These are phyloP conservation scores for Elgaria multicarinata DNA, from an alignment of 2,113 vertebrate genomes.

Conservation along the genomic window DNA sequence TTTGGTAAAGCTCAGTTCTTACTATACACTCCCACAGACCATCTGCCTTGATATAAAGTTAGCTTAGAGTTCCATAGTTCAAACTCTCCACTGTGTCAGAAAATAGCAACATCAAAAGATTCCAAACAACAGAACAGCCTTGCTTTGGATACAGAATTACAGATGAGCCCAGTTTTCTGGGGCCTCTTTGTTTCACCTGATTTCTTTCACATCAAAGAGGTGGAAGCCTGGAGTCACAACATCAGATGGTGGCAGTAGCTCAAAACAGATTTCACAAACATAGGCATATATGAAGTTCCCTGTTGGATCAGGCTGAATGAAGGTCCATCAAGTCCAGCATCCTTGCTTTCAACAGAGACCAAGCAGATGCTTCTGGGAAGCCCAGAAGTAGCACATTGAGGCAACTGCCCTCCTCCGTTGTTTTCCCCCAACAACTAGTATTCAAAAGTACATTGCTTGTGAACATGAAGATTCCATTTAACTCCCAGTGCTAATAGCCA, in stretches of 20 bases:
- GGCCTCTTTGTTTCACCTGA: background rate
- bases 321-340: background rate
- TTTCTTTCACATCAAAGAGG: background rate
- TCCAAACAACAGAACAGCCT: slow-evolving; percentile 10
- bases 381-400: background rate
- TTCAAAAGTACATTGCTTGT: background rate
- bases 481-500: background rate
- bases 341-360: background rate
- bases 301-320: background rate
- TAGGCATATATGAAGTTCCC: background rate
- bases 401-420: too few species aligned
- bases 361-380: background rate
- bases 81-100: background rate
- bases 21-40: slow-evolving; percentile 24
- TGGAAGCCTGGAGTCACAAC: background rate
- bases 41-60: slow-evolving; percentile 24
- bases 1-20: slow-evolving; percentile 29
- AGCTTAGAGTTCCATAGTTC: background rate
- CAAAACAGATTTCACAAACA: background rate
- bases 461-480: background rate
- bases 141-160: background rate
- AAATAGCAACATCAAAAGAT: slow-evolving; percentile 14
- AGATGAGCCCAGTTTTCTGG: too few species aligned
- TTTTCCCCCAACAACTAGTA: too few species aligned
- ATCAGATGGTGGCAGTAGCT: background rate